These are phyloP conservation scores for Mallotus villosus DNA, from an alignment of 2,797 vertebrate genomes.

Conservation along the genomic window DNA sequence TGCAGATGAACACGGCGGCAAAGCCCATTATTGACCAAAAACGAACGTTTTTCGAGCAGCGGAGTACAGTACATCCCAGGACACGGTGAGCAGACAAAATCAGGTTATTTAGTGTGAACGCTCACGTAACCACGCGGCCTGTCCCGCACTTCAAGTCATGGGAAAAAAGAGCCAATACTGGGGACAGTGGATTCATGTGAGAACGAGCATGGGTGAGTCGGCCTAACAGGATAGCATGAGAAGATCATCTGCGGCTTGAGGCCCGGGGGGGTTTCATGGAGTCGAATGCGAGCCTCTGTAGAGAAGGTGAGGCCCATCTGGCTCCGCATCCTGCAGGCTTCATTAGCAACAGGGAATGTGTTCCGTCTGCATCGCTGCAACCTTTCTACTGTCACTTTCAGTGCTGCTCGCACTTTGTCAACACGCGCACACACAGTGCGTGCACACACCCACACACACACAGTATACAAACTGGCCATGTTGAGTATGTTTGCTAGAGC, in stretches of 20 bases:
- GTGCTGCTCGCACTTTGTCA: background rate
- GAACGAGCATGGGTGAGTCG: too few relatives aligned
- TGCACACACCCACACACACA: background rate
- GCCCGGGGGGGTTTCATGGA: slow-evolving; percentile 15
- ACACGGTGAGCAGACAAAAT: too few relatives aligned
- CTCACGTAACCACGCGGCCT: too few relatives aligned
- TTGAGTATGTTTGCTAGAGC: slow-evolving; percentile 10
- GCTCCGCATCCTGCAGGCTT: background rate
- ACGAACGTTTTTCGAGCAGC: too few relatives aligned
- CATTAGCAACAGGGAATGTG: background rate
- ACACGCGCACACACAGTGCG: slow-evolving; percentile 15
- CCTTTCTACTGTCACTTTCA: slow-evolving; percentile 14
- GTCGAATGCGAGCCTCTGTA: slow-evolving; percentile 21
- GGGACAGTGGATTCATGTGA: too few relatives aligned
- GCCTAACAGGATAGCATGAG: background rate
- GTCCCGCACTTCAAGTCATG: too few relatives aligned
- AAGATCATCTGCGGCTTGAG: slow-evolving; percentile 28
- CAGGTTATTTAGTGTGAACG: too few relatives aligned
- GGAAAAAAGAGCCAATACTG: too few relatives aligned
- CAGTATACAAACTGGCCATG: background rate
- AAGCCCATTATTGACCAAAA: too few relatives aligned
- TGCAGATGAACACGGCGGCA: too few relatives aligned
- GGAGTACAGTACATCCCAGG: too few relatives aligned
- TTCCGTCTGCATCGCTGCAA: background rate
- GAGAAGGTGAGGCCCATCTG: slow-evolving; percentile 36